phyloP scores from a whole-genome alignment of 2,113 vertebrate genomes.

The Lepisosteus osseus region DNA sequence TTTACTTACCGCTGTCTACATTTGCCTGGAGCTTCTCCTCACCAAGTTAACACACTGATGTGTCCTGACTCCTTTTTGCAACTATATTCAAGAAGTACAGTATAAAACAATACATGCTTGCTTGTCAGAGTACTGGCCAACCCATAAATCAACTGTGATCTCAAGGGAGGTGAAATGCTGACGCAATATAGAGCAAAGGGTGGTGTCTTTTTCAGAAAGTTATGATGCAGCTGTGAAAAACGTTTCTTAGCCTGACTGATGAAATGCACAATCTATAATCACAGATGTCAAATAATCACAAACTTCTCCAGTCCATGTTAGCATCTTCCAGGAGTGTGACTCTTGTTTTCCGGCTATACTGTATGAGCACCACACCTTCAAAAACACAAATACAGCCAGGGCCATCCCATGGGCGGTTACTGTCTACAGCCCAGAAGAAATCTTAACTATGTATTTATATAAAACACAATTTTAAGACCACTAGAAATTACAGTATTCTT shows the following conservation, averaged over 20 bases:
- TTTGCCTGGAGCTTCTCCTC: background rate
- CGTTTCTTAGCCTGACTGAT: slow-evolving; percentile 49
- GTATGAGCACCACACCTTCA: background rate
- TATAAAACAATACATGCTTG: slow-evolving; percentile 59
- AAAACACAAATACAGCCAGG: background rate
- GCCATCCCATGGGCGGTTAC: background rate
- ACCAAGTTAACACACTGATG: slow-evolving; percentile 22
- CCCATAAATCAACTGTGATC: background rate
- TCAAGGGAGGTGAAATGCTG: slow-evolving; percentile 37
- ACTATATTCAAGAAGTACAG: slow-evolving; percentile 48
- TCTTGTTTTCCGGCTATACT: slow-evolving; percentile 11
- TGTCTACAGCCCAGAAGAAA: background rate
- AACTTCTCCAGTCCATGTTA: slow-evolving; percentile 20
- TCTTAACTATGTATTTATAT: background rate
- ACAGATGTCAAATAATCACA: slow-evolving; percentile 49
- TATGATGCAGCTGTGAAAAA: slow-evolving; percentile 66
- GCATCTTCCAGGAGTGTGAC: slow-evolving; percentile 2
- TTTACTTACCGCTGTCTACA: too few species aligned
- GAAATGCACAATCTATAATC: slow-evolving; percentile 52
- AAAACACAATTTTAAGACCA: background rate
- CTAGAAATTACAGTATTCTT: slow-evolving; percentile 2
- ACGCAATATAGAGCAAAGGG: slow-evolving; percentile 41
- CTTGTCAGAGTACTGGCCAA: slow-evolving; percentile 26
- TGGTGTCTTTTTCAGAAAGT: slow-evolving; percentile 56
- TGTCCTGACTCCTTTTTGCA: background rate